Evolutionary conservation across 2,113 vertebrate species (phyloP).

Genomic region (Grammomys dolichurus): DNA sequence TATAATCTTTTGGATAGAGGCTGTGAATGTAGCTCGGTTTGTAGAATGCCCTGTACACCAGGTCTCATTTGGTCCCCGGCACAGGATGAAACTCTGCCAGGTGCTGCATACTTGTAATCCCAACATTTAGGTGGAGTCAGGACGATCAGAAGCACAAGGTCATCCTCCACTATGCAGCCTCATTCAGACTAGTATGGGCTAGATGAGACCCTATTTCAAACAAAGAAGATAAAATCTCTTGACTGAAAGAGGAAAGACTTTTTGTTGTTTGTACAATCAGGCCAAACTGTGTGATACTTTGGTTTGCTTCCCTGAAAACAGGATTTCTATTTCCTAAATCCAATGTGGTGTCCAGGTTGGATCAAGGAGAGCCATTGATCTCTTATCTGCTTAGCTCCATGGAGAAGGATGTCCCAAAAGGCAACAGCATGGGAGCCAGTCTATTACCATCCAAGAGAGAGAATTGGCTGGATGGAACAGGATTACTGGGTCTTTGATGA

Average conservation of each 20-base stretch:
- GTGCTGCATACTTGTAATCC: background rate
- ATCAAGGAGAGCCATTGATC: conserved; percentile 66
- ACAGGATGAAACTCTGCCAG: background rate
- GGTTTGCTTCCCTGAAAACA: conserved; percentile 79
- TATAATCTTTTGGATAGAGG: conserved; percentile 26
- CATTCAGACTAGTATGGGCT: background rate
- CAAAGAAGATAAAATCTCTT: conserved; percentile 21
- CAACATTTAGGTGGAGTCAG: background rate
- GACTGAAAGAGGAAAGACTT: conserved; percentile 45
- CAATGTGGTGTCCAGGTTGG: conserved; percentile 63
- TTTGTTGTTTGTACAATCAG: conserved; percentile 14
- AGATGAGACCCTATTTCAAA: background rate
- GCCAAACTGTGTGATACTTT: conserved; percentile 67
- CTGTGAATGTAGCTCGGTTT: background rate
- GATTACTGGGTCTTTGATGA: conserved; percentile 76
- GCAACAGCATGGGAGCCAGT: conserved; percentile 60
- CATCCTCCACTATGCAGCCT: background rate
- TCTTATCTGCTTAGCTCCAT: conserved; percentile 66
- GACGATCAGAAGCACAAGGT: background rate
- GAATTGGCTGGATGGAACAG: conserved; percentile 68
- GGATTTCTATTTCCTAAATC: conserved; percentile 78
- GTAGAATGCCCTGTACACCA: background rate
- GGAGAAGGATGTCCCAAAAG: conserved; percentile 70
- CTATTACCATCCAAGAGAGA: conserved; percentile 62
- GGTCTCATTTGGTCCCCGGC: background rate